Base-by-base conservation (phyloP, 2,888 invertebrate species). In the Tyria jacobaeae region DNA sequence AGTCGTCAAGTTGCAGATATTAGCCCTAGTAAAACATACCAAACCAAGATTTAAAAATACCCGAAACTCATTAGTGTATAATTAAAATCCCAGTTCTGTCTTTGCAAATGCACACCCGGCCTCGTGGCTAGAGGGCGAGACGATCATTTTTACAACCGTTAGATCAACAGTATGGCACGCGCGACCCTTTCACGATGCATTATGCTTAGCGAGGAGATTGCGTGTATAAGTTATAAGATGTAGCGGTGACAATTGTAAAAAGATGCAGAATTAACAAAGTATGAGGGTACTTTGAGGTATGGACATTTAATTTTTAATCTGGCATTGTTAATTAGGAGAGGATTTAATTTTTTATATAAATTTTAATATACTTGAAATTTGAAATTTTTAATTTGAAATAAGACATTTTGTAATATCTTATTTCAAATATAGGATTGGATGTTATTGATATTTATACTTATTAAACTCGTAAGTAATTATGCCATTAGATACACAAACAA, bases 141-240 rank as follows among this genome's bases (percentile, higher is more conserved):
- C 57, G 61, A 75, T 77, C 64, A 76, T 73, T 76, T 78, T 58
- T 70, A 76, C 73, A 70, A 68, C 71, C 60, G 69, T 63, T 60
- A 78, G 85, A 84, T 84, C 84, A 80, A 81, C 78, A 68, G 68
- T 61, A 72, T 82, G 83, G 63, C 89, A 89, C 88, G 88, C 80
- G 79, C 85, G 76, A 88, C 89, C 88, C 90, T 89, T 89, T 89
- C 88, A 85, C 81, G 79, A 77, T 83, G 89, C 86, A 86, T 89
- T 88, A 89, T 81, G 78, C 79, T 76, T 69, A 76, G 76, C 70
- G 63, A 57, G 64, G 64, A 62, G 34, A 52, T 1, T 17, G 17
- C 47, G 27, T 53, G 72, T 6, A 2, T 9, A 25, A 63, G 50
- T 0, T 15, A 75, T 37, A 31, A 48, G 72, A 68, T 65, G 51